A percentile compares a stretch with the other conserved stretches of the same genome.
Evolutionary conservation across 2,888 invertebrate genomes (phyloP).

Genomic region (Ichneumoninae sp.): DNA sequence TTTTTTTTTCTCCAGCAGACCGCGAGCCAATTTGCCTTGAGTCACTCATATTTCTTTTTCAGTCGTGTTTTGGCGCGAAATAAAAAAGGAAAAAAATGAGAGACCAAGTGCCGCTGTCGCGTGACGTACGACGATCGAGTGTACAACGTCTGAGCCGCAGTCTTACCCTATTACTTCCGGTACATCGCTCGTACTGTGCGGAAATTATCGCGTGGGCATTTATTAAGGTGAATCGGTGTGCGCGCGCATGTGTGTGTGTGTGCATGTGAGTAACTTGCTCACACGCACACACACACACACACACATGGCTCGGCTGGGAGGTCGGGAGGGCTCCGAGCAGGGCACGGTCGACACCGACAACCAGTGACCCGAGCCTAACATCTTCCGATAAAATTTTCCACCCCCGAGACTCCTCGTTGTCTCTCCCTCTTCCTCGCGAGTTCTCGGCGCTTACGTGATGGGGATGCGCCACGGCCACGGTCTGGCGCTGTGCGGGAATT

Average conservation of each 20-base stretch:
- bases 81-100: background rate
- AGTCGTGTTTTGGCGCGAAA: no score
- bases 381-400: slow-evolving; percentile 67
- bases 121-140: slow-evolving; percentile 24
- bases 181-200: slow-evolving; percentile 52
- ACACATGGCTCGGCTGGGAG: slow-evolving; percentile 10
- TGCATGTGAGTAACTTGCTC: background rate
- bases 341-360: slow-evolving; percentile 58
- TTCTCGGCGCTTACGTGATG: slow-evolving; percentile 38
- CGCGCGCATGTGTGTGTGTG: background rate
- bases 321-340: slow-evolving; percentile 6
- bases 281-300: background rate
- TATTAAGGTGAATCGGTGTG: slow-evolving; percentile 48
- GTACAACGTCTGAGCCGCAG: slow-evolving; percentile 35
- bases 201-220: slow-evolving; percentile 61
- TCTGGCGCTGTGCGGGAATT: slow-evolving; percentile 26
- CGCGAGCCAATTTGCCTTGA: no score
- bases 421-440: slow-evolving; percentile 29
- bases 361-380: slow-evolving; percentile 68
- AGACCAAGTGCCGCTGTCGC: background rate
- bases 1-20: no score
- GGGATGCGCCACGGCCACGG: slow-evolving; percentile 39
- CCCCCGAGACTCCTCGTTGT: slow-evolving; percentile 56
- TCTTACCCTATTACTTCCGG: slow-evolving; percentile 59
- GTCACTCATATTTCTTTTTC: no score